A percentile compares a stretch with the other conserved stretches of the same genome.
Evolutionary conservation across 2,888 invertebrate species (phyloP).

Genomic region (Geophilus truncorum): DNA sequence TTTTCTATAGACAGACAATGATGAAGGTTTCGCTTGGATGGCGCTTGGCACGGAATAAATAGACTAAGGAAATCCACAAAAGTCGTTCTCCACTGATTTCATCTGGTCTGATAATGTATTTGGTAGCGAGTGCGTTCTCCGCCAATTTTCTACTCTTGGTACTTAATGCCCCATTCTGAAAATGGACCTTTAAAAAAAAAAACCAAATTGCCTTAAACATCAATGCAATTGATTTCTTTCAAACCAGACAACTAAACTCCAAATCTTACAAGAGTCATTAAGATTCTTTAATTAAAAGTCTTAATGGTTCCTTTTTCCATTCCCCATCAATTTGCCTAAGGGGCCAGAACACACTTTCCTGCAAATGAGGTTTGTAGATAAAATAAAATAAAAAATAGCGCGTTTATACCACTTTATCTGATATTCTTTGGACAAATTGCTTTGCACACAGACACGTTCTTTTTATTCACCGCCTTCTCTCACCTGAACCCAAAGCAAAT

Average conservation of each 20-base stretch:
- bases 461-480: background rate
- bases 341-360: background rate
- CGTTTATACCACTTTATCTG: background rate
- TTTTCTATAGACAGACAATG: background rate
- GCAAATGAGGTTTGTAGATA: background rate
- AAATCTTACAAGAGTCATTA: slow-evolving; percentile 14
- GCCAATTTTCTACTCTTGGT: background rate
- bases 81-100: slow-evolving; percentile 17
- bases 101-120: slow-evolving; percentile 9
- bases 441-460: background rate
- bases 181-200: background rate
- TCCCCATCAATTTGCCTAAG: background rate
- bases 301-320: background rate
- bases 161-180: background rate
- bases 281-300: slow-evolving; percentile 14
- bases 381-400: background rate
- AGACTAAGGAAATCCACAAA: background rate
- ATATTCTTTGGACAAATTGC: background rate
- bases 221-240: slow-evolving; percentile 13
- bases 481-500: too few species aligned
- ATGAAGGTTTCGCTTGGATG: background rate
- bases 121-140: background rate
- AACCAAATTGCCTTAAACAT: background rate
- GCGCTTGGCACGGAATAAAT: slow-evolving; percentile 18
- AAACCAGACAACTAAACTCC: background rate